These are phyloP conservation scores for Ooceraea biroi DNA, from an alignment of 1,140 invertebrate species.

Conservation along the genomic window DNA sequence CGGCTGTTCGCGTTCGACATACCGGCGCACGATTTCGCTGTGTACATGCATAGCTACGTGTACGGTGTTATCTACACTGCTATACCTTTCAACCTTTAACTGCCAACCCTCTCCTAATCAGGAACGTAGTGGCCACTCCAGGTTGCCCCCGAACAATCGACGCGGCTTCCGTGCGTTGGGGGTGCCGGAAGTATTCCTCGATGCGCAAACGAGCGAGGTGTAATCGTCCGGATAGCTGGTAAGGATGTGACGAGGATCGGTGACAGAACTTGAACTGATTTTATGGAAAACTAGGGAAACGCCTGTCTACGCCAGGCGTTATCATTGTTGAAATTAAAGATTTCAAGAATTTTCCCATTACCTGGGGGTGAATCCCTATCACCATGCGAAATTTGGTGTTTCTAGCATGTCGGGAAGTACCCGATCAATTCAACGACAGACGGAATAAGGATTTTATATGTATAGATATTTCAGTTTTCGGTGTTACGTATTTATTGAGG, in stretches of 20 bases:
- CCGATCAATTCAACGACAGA: too few species aligned
- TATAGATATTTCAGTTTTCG: too few species aligned
- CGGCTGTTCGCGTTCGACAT: constrained; percentile 62
- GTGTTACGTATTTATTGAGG: too few species aligned
- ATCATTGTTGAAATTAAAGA: too few species aligned
- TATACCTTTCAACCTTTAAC: constrained; percentile 69
- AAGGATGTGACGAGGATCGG: background rate
- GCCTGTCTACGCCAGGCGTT: too few species aligned
- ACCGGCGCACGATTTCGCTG: constrained; percentile 61
- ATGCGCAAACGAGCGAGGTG: background rate
- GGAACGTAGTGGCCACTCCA: constrained; percentile 44
- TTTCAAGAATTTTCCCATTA: too few species aligned
- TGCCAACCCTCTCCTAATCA: constrained; percentile 53
- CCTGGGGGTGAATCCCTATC: too few species aligned
- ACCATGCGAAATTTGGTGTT: too few species aligned
- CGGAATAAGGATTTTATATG: too few species aligned
- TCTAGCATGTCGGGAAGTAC: too few species aligned
- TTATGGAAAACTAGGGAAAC: too few species aligned
- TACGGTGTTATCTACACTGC: constrained; percentile 46
- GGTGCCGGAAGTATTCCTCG: constrained; percentile 12
- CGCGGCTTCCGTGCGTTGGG: background rate
- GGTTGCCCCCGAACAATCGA: constrained; percentile 20
- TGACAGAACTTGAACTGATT: background rate
- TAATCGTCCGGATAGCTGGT: background rate
- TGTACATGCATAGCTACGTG: background rate